Base-by-base conservation (phyloP, 2,888 invertebrate species). In the Ophion ventricosus region DNA sequence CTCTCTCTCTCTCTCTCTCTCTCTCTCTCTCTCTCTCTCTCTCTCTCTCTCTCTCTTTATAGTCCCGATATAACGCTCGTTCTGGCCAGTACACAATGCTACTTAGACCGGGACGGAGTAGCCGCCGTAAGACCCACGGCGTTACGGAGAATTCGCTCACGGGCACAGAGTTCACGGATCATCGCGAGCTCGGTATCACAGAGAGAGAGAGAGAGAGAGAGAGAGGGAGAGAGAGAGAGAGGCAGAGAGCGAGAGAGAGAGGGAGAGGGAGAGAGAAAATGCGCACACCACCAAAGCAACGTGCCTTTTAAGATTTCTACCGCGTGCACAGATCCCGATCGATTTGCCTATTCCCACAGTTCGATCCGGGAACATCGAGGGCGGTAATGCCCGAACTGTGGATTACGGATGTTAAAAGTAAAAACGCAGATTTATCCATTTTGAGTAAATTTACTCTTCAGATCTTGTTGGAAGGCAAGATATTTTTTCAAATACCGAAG, bases 91-190 rank as follows among this genome's bases (percentile, higher is more conserved):
- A 57, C 43, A 82, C 84, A 82, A 84, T 79, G 81, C 75, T 82
- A 82, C 82, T 82, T 81, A 79, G 70, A 67, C 64, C 73, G 64
- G 59, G 74, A 66, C 78, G 10, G 63, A 72, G 70, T 40, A 54
- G 67, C 66, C 75, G 77, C 64, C 67, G 56, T 74, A 70, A 73
- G 81, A 70, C 74, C 81, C 77, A 73, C 59, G 79, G 82, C 63
- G 80, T 84, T 84, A 84, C 84, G 79, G 72, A 74, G 82, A 84
- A 84, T 80, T 73, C 84, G 76, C 82, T 82, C 82, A 67, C 56
- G 82, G 84, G 84, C 78, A 82, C 84, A 82, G 84, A 84, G 84
- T 84, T 84, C 84, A 82, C 70, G 84, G 72, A 59, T 67, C 69
- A 76, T 72, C 70, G 77, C 69, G 76, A 26, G 29, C 35, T 43